Conservation (phyloP, 92 coral and sea anemone species). For the Micromussa lordhowensis region DNA sequence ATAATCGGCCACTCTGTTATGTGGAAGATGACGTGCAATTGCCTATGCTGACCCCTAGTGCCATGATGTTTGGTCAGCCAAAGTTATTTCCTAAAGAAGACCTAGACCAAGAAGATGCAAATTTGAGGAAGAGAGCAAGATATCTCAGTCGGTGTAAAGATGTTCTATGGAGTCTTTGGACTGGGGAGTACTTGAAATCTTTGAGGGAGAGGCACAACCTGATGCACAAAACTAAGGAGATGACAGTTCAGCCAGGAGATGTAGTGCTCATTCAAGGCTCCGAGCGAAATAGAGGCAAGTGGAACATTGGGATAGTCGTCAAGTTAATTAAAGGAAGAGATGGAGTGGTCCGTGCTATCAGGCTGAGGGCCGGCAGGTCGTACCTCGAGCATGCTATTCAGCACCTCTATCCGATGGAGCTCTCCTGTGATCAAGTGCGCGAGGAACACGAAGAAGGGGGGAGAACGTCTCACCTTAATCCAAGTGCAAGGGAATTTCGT, state of each 20-base stretch:
- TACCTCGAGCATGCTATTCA: slow-evolving; percentile 47
- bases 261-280: slow-evolving; percentile 37
- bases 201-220: slow-evolving; percentile 33
- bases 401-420: slow-evolving; percentile 50
- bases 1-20: slow-evolving; percentile 21
- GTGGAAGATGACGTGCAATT: slow-evolving; percentile 51
- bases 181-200: slow-evolving; percentile 30
- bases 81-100: slow-evolving; percentile 45
- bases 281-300: slow-evolving; percentile 37
- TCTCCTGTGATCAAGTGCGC: slow-evolving; percentile 21
- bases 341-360: slow-evolving; percentile 49
- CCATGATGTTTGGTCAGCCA: slow-evolving; percentile 46
- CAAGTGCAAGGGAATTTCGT: slow-evolving; percentile 32
- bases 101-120: slow-evolving; percentile 15
- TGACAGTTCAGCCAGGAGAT: too few species aligned
- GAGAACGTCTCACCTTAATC: slow-evolving; percentile 24
- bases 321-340: slow-evolving; percentile 46
- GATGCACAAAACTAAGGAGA: too few species aligned
- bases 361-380: slow-evolving; percentile 57
- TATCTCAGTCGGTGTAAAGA: slow-evolving; percentile 38
- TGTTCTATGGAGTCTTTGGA: too few species aligned
- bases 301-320: slow-evolving; percentile 33
- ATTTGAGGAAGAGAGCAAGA: slow-evolving; percentile 41
- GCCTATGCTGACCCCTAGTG: too few species aligned
- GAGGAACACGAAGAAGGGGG: slow-evolving; percentile 2